phyloP scores from a whole-genome alignment of 30 jellyfish, hydroid and myxozoan genomes.

The Catostylus mosaicus region DNA sequence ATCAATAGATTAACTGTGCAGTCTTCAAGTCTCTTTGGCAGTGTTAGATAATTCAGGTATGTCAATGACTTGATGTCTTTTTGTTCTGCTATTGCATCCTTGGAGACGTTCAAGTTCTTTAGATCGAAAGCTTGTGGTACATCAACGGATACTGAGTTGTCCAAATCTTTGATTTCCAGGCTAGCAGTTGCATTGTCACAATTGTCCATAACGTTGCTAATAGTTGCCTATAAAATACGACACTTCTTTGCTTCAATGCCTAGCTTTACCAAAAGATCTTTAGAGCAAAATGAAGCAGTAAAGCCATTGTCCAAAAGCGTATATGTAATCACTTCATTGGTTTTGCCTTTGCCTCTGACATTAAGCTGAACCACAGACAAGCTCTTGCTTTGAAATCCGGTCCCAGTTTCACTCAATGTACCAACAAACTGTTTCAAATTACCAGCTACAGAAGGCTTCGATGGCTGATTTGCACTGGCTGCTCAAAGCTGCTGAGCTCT shows the following conservation, averaged over 20 bases:
- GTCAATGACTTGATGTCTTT: slow-evolving; percentile 44
- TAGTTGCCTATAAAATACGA: slow-evolving; percentile 48
- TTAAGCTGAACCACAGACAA: slow-evolving; percentile 4
- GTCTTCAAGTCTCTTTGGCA: slow-evolving; percentile 25
- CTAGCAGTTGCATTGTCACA: slow-evolving; percentile 41
- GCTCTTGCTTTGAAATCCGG: slow-evolving; percentile 33
- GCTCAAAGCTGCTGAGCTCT: slow-evolving; percentile 20
- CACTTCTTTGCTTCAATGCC: slow-evolving; percentile 43
- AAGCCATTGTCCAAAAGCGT: slow-evolving; percentile 65
- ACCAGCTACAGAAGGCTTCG: background rate
- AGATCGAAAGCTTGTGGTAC: slow-evolving; percentile 6
- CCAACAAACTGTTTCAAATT: slow-evolving; percentile 4
- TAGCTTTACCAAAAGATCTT: slow-evolving; percentile 53
- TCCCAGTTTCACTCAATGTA: slow-evolving; percentile 19
- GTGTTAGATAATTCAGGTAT: slow-evolving; percentile 19
- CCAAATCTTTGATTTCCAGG: slow-evolving; percentile 29
- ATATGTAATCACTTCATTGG: slow-evolving; percentile 3
- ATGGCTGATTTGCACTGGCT: slow-evolving; percentile 5
- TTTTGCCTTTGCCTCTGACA: slow-evolving; percentile 13
- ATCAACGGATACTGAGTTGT: slow-evolving; percentile 21
- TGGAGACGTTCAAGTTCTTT: slow-evolving; percentile 1
- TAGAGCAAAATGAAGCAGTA: slow-evolving; percentile 57
- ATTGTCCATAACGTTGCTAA: slow-evolving; percentile 39
- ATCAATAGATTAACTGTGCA: slow-evolving; percentile 49
- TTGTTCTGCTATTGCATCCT: slow-evolving; percentile 29